phyloP scores from a whole-genome alignment of 2,113 vertebrate genomes.

The Sylvilagus bachmani region DNA sequence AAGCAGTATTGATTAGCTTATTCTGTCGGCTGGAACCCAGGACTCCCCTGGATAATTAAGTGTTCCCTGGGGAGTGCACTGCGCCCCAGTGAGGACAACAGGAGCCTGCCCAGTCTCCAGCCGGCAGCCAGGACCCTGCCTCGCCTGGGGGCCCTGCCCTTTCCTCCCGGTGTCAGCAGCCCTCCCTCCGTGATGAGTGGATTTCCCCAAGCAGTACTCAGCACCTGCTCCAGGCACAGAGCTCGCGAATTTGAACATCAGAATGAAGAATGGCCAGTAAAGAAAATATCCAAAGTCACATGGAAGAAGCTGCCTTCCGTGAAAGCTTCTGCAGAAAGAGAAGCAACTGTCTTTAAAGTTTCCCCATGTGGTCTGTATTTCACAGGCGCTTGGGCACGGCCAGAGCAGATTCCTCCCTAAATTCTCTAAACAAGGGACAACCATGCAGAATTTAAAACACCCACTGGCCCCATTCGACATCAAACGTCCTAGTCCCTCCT shows the following conservation, averaged over 20 bases:
- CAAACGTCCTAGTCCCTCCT: not conserved
- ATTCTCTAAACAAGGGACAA: not conserved
- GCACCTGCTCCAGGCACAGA: conserved; percentile 64
- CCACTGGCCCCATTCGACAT: not conserved
- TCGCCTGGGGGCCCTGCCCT: conserved; percentile 14
- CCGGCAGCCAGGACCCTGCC: not conserved
- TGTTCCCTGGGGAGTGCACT: conserved; percentile 70
- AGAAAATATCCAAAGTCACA: conserved; percentile 30
- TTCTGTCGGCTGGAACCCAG: conserved; percentile 84
- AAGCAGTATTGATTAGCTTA: conserved; percentile 85
- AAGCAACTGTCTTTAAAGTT: not conserved
- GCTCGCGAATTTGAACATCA: conserved; percentile 67
- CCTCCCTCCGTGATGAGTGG: conserved; percentile 70
- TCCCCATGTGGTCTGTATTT: conserved; percentile 6
- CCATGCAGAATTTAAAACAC: conserved; percentile 8
- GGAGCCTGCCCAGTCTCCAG: conserved; percentile 19
- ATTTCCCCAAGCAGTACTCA: conserved; percentile 75
- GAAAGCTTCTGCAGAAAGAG: not conserved
- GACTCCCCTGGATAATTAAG: conserved; percentile 87
- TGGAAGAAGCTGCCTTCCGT: conserved; percentile 34
- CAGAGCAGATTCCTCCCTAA: not conserved
- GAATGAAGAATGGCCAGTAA: conserved; percentile 76
- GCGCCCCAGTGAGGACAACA: conserved; percentile 63
- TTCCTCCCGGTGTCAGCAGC: conserved; percentile 56
- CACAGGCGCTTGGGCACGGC: not conserved